These are phyloP conservation scores for Percopsis transmontana DNA, from an alignment of 2,113 vertebrate species.

Conservation along the genomic window DNA sequence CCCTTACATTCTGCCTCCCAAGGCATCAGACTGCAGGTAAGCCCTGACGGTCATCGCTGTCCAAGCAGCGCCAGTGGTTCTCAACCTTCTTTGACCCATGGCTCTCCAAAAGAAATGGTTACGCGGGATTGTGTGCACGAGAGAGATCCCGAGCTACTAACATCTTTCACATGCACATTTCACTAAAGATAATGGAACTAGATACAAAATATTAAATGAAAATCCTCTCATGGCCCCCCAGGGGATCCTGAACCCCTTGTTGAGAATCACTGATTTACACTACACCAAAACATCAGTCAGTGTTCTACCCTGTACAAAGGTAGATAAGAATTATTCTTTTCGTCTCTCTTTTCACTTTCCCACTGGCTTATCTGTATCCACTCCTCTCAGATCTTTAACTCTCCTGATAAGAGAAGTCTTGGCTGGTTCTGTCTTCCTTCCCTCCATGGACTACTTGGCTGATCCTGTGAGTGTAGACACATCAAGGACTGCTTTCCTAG, in stretches of 20 bases:
- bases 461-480: constrained; percentile 88
- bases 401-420: constrained; percentile 94
- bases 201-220: no score
- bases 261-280: background rate
- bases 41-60: background rate
- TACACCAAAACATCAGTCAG: background rate
- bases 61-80: no score
- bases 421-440: constrained; percentile 96
- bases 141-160: no score
- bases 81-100: no score
- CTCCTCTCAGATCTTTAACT: constrained; percentile 84
- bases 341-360: constrained; percentile 43
- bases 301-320: background rate
- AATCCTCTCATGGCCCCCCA: no score
- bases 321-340: constrained; percentile 24
- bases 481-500: constrained; percentile 6
- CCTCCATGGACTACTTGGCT: constrained; percentile 96
- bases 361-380: constrained; percentile 17
- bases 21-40: constrained; percentile 95
- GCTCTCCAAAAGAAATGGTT: no score
- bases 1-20: constrained; percentile 92
- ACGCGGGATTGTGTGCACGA: no score
- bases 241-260: no score
- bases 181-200: no score
- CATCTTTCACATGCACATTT: no score